These are phyloP conservation scores for Channallabes apus DNA, from an alignment of 2,797 vertebrate species.

Conservation along the genomic window DNA sequence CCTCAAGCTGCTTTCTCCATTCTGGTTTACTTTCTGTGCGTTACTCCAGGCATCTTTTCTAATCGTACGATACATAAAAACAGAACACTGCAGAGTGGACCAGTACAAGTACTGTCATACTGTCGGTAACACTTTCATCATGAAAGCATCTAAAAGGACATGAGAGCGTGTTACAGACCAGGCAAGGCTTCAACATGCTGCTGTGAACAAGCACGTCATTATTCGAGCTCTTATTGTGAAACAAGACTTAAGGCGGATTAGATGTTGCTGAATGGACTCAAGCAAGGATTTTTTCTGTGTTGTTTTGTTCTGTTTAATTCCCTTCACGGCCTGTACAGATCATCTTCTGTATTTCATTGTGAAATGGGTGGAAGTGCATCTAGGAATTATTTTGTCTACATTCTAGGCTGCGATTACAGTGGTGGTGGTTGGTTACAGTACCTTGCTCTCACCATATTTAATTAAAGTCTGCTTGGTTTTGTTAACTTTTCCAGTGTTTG, in stretches of 20 bases:
- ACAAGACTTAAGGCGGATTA: constrained; percentile 72
- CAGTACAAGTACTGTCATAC: neutral
- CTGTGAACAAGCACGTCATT: constrained; percentile 72
- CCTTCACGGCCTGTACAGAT: constrained; percentile 6
- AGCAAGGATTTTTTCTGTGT: constrained; percentile 47
- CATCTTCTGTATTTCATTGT: neutral
- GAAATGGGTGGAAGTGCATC: neutral
- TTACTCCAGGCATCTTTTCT: neutral
- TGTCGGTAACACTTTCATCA: neutral
- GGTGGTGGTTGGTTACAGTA: neutral
- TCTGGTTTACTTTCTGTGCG: neutral
- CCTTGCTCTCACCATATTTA: neutral
- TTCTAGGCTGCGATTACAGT: constrained; percentile 9
- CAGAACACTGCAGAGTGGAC: neutral
- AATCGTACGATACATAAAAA: neutral
- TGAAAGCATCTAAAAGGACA: constrained; percentile 4
- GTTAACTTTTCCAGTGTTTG: neutral
- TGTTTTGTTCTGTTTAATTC: constrained; percentile 14
- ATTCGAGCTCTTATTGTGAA: constrained; percentile 68
- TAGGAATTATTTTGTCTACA: neutral
- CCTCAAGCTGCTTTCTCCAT: neutral
- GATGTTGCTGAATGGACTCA: constrained; percentile 70
- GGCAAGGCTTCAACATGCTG: constrained; percentile 61
- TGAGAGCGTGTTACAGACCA: constrained; percentile 51
- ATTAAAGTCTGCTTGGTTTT: neutral